These are phyloP conservation scores for Aporophyla nigra DNA, from an alignment of 2,888 invertebrate species.

Conservation along the genomic window DNA sequence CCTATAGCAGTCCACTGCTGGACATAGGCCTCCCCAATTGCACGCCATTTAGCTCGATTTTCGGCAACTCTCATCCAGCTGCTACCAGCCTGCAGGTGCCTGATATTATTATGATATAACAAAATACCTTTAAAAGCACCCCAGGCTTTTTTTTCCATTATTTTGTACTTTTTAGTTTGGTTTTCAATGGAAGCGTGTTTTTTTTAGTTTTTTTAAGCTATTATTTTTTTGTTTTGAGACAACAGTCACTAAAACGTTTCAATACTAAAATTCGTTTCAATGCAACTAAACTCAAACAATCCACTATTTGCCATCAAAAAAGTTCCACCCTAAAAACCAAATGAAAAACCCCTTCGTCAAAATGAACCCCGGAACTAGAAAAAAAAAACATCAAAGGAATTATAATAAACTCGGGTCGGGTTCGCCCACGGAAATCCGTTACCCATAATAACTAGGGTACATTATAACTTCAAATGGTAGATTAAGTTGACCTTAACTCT, in stretches of 20 bases:
- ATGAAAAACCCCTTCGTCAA: conserved; percentile 28
- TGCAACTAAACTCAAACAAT: conserved; percentile 1
- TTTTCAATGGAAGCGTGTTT: no score
- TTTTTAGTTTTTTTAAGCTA: no score
- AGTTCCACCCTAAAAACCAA: conserved; percentile 34
- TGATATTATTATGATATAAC: no score
- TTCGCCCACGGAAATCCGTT: conserved; percentile 76
- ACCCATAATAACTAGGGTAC: conserved; percentile 77
- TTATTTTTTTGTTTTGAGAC: no score
- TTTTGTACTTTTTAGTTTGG: no score
- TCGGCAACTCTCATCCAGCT: no score
- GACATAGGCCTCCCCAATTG: no score
- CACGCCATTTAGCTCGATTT: no score
- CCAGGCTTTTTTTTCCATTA: no score
- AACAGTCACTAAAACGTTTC: not conserved
- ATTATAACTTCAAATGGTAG: conserved; percentile 73
- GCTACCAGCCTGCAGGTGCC: no score
- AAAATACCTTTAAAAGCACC: no score
- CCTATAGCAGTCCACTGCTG: no score
- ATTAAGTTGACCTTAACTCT: conserved; percentile 72
- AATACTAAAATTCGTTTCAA: not conserved
- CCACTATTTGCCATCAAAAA: conserved; percentile 17
- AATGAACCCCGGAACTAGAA: conserved; percentile 64
- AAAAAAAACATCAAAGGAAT: conserved; percentile 76
- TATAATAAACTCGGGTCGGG: conserved; percentile 77